Base-by-base conservation (phyloP, 2,888 invertebrate species). In the Suillia variegata region DNA sequence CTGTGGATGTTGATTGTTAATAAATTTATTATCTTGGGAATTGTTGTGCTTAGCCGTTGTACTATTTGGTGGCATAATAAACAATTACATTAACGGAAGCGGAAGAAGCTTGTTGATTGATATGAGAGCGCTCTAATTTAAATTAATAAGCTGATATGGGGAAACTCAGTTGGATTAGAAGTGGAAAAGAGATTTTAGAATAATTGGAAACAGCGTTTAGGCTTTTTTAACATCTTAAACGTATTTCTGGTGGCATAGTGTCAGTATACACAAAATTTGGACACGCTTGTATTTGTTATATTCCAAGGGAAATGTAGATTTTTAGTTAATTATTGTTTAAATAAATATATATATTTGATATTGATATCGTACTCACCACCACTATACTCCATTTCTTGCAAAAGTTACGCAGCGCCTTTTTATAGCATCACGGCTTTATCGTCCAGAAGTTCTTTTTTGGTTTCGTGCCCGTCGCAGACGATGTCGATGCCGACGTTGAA, bases 341-440 rank as follows among this genome's bases (percentile, higher is more conserved):
- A 31, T 31, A 31, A n/a, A 38, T 38, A 38, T 31, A 31, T 31
- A 31, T 38, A 38, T 38, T 38, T 38, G 12, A 38, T 38, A 38
- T n/a, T n/a, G 26, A 10, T 10, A 10, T 38, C 38, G n/a, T 45
- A 77, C 82, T 80, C 69, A 80, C 80, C 79, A 81, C 78, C 69
- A 81, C 74, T 70, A 80, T 74, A 74, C 75, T 79, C 78, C 78
- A 78, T 71, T 78, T 78, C 56, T 74, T 77, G 71, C 70, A 74
- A 64, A 80, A 69, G 58, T 75, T 78, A 67, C 76, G 73, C 70
- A 80, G 67, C 50, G 76, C 71, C 66, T 70, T 76, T 71, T 75
- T 77, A 68, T 72, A 78, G 75, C 80, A 81, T 81, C 82, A 81
- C 80, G 82, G 81, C 75, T 81, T 81, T 80, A 80, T 76, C 70